Base-by-base conservation (phyloP, 2,888 invertebrate species). In the Drosophila antonietae region DNA sequence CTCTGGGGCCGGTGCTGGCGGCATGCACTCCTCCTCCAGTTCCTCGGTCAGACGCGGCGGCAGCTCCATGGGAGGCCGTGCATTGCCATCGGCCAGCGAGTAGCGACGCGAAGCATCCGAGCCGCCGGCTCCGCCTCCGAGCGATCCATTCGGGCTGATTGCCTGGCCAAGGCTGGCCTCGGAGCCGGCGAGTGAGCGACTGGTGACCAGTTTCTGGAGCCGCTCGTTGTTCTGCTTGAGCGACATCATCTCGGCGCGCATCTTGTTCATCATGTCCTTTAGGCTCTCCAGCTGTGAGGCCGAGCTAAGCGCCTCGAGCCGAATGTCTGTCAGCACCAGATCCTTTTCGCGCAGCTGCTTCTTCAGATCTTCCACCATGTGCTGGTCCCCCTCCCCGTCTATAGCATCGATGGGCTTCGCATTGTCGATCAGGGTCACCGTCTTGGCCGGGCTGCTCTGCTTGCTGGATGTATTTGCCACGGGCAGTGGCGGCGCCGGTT, bases 231-330 rank as follows among this genome's bases (percentile, higher is more conserved):
- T 99, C 89, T 98, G 98, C 92, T 98, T 98, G 86, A 99, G 94
- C 90, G 97, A 97, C 91, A 98, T 94, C 98, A 99, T 99, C 93
- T 99, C 99, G 92, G 92, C 89, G 94, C 98, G 96, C 97, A 99
- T 98, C 93, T 98, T 98, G 93, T 97, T 97, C 90, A 99, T 98
- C 58, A 98, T 98, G 91, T 99, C 99, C 92, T 98, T 97, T 23
- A 99, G 94, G 83, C 97, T 98, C 93, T 99, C 99, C 63, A 99
- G 94, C 93, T 99, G 99, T 93, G 99, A 98, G 5, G 99, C 99
- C 0, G 98, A 98, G 83, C 98, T 98, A 39, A 99, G 94, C 9
- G 99, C 99, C 93, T 99, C 99, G 75, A 99, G 94, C 75, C 99
- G 94, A 71, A 99, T 98, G 92, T 99, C 99, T 3, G 99, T 99